Base-by-base conservation (phyloP, 30 jellyfish, hydroid and myxozoan genomes). In the Rhopilema esculentum region DNA sequence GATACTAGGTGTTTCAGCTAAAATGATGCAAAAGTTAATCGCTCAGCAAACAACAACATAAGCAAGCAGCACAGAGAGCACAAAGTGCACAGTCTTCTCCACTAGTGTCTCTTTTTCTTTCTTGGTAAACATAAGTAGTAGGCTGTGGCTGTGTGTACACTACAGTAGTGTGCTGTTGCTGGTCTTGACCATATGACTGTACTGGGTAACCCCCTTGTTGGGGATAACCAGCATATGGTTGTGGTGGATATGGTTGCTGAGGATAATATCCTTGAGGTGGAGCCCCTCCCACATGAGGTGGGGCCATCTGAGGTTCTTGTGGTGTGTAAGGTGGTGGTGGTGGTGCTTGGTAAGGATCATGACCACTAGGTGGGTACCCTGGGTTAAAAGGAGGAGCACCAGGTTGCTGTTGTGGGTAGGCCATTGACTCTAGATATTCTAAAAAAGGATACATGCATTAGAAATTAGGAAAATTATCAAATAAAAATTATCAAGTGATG, bases 21-120 rank as follows among this genome's bases (percentile, higher is more conserved):
- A 2, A 23, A 15, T 40, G 4, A 24, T 23, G 30, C 40, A 27
- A 71, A 18, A 33, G 22, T 33, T 65, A 78, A 87, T 89, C 98
- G 49, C 83, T 84, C 93, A 93, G 33, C 27, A 93, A 86, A 63
- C 98, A 93, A 66, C 98, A 93, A 68, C 98, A 93, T 27, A 93
- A 93, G 80, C 98, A 93, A 16, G 98, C 98, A 31, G 91, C 89
- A 69, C 98, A 93, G 20, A 93, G 85, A 1, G 98, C 98, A 72
- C 98, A 95, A 33, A 93, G 61, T 1, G 98, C 98, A 84, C 98
- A 93, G 23, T 93, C 98, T 69, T 93, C 98, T 0, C 97, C 97
- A 40, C 97, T 80, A 21, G 93, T 89, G 48, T 93, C 97, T 69
- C 69, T 85, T 57, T 85, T 83, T 52, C 86, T 71, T 29, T 91